Evolutionary conservation across 1,140 invertebrate species (phyloP).

Genomic region (Myzus persicae): DNA sequence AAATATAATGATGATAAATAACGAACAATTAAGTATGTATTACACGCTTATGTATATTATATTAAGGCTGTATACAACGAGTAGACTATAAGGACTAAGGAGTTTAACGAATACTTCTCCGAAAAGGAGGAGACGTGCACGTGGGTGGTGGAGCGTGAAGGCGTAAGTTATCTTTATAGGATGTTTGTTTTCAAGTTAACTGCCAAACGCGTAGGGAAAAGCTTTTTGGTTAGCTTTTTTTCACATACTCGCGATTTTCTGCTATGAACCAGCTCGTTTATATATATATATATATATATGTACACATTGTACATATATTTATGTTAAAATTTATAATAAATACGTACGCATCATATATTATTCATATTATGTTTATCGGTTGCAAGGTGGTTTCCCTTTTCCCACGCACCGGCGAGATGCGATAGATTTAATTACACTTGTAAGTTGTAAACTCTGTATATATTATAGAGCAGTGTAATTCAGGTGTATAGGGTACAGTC

Average conservation of each 20-base stretch:
- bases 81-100: no score
- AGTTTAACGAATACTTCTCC: slow-evolving; percentile 1
- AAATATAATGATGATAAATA: not conserved
- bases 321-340: not conserved
- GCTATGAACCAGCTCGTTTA: not conserved
- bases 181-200: slow-evolving; percentile 20
- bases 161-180: not conserved
- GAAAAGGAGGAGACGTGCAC: not conserved
- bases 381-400: not conserved
- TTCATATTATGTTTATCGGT: not conserved
- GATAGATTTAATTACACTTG: not conserved
- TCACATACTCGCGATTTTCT: not conserved
- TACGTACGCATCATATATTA: not conserved
- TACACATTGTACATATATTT: no score
- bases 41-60: not conserved
- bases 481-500: not conserved
- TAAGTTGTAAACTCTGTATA: not conserved
- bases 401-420: not conserved
- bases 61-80: not conserved
- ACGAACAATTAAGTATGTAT: not conserved
- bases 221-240: not conserved
- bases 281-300: not conserved
- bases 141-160: not conserved
- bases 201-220: not conserved
- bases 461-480: no score